These are phyloP conservation scores for Oryctolagus cuniculus DNA, from an alignment of 2,113 vertebrate genomes.

Conservation along the genomic window DNA sequence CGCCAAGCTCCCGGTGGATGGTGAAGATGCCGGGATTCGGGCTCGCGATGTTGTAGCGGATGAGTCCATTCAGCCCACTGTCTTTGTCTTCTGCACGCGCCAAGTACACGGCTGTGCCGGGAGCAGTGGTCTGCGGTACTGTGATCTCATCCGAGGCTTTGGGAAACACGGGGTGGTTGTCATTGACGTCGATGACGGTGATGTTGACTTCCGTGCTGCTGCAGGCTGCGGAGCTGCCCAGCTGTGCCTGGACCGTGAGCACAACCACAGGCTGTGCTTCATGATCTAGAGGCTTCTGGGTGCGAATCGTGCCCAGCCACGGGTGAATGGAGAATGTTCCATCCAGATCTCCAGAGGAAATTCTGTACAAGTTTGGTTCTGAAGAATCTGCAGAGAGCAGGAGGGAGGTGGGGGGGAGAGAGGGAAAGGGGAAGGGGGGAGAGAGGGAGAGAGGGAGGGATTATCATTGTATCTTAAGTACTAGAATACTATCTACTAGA, in stretches of 20 bases:
- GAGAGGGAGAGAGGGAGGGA: background rate
- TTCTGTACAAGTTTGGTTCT: conserved; percentile 90
- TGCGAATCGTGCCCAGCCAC: conserved; percentile 91
- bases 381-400: conserved; percentile 86
- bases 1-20: conserved; percentile 89
- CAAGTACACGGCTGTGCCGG: conserved; percentile 92
- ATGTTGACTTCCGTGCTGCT: conserved; percentile 93
- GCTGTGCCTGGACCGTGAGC: conserved; percentile 92
- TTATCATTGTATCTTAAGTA: background rate
- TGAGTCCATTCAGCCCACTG: conserved; percentile 90
- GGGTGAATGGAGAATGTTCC: conserved; percentile 91
- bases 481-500: background rate
- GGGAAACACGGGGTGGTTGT: conserved; percentile 91
- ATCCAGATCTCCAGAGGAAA: conserved; percentile 93
- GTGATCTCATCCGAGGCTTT: conserved; percentile 84
- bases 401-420: background rate
- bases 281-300: conserved; percentile 89
- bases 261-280: conserved; percentile 89
- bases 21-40: conserved; percentile 84
- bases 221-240: conserved; percentile 85
- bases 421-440: background rate
- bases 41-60: conserved; percentile 89
- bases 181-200: conserved; percentile 92
- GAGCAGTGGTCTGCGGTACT: conserved; percentile 86
- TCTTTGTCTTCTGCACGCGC: conserved; percentile 94